These are phyloP conservation scores for Tenebrosternarchus preto DNA, from an alignment of 2,113 vertebrate genomes.

Conservation along the genomic window DNA sequence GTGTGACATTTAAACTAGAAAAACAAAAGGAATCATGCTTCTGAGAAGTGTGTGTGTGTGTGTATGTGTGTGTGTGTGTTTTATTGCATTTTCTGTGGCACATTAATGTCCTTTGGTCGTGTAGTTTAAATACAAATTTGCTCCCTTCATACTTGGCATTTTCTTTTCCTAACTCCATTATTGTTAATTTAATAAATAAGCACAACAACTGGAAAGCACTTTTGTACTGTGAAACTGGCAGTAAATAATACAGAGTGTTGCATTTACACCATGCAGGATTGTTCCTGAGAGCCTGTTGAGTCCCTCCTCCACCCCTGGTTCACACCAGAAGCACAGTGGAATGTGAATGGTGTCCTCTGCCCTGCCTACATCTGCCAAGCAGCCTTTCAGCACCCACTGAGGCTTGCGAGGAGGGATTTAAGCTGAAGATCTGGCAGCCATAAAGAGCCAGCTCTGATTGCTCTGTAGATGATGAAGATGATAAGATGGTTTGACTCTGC, in stretches of 20 bases:
- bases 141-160: no score
- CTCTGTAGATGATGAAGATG: background rate
- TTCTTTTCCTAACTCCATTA: no score
- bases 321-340: background rate
- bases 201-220: background rate
- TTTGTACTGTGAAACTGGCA: background rate
- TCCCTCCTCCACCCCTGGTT: background rate
- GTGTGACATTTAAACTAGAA: no score
- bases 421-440: background rate
- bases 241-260: conserved; percentile 21
- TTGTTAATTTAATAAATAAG: no score
- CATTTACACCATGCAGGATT: conserved; percentile 2
- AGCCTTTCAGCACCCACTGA: background rate
- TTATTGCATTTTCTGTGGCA: no score
- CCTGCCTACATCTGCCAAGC: background rate
- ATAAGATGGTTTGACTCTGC: background rate
- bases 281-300: conserved; percentile 6
- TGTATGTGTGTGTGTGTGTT: no score
- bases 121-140: background rate
- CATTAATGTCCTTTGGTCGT: no score
- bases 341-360: conserved; percentile 2
- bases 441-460: background rate
- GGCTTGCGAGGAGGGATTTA: background rate
- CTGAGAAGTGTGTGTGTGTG: no score
- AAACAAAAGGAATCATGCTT: no score